These are phyloP conservation scores for Zygaena filipendulae DNA, from an alignment of 2,888 invertebrate species.

Conservation along the genomic window DNA sequence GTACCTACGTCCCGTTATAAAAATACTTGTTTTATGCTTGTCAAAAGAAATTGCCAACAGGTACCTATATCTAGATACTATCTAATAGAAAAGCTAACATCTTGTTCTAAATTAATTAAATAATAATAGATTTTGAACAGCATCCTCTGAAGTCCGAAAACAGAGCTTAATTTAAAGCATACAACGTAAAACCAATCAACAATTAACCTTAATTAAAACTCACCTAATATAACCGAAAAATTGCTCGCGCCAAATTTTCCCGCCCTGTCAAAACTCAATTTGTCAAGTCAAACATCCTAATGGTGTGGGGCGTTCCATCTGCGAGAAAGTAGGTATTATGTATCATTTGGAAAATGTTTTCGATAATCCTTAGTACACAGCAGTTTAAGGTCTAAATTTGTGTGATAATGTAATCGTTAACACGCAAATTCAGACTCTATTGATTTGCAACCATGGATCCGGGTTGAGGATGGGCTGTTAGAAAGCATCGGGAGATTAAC, in stretches of 20 bases:
- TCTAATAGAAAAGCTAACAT: too few relatives aligned
- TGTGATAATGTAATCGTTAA: too few relatives aligned
- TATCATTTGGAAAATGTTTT: conserved; percentile 14
- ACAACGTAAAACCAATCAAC: conserved; percentile 27
- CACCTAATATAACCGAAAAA: conserved; percentile 26
- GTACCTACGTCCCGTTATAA: too few relatives aligned
- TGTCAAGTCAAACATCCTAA: conserved; percentile 60
- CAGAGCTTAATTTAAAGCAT: conserved; percentile 41
- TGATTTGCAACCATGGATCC: conserved; percentile 9
- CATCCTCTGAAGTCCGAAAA: too few relatives aligned
- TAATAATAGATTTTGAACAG: too few relatives aligned
- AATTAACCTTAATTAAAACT: conserved; percentile 35
- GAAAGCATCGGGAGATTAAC: conserved; percentile 48
- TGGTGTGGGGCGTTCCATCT: conserved; percentile 35
- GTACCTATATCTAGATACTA: too few relatives aligned
- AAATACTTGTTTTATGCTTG: too few relatives aligned
- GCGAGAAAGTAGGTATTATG: too few relatives aligned
- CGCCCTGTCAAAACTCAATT: conserved; percentile 66
- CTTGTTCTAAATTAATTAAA: too few relatives aligned
- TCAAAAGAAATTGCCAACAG: too few relatives aligned
- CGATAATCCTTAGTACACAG: conserved; percentile 28
- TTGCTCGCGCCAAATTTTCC: conserved; percentile 39
- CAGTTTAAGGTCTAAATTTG: conserved; percentile 36
- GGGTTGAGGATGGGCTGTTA: conserved; percentile 24
- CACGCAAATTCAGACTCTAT: conserved; percentile 2